Base-by-base conservation (phyloP, 2,797 vertebrate species). In the Eptatretus atami region DNA sequence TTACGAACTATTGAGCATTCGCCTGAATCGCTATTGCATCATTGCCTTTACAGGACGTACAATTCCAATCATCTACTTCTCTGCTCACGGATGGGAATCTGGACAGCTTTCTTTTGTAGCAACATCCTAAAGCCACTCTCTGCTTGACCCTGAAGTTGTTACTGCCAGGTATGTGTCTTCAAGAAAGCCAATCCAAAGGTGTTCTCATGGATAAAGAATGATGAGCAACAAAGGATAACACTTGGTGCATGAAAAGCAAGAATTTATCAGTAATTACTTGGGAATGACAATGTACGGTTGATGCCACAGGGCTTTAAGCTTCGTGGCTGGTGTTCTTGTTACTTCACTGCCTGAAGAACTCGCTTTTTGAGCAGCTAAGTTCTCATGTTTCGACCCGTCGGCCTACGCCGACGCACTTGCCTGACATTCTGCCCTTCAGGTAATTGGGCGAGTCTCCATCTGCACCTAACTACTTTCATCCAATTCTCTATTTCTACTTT, bases 101-200 rank as follows among this genome's bases (percentile, higher is more conserved):
- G 90, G 88, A 52, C 88, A 96, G 73, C 76, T 96, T 57, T 93
- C 85, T n/a, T 1, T 81, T 96, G 12, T 96, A 84, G n/a, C 72
- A 96, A 95, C 73, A 78, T 96, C 66, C 74, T 96, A 71, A 96
- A 95, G 90, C 90, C 67, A 96, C 74, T 96, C 90, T n/a, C 81
- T 96, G 68, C 77, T 96, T 65, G 90, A 96, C 75, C 82, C 80
- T 2, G 90, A 96, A 78, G 90, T 96, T 65, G 88, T 88, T 96
- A 96, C 72, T 96, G 90, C 71, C 31, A 44, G 31, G 31, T 44
- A 44, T n/a, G 31, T 44, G 31, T 44, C 31, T 3, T 44, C 31
- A 8, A 3, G 31, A 44, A 44, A 44, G 31, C 31, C n/a, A n/a
- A 44, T 44, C 31, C 31, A 44, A 44, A 44, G 31, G 31, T 44